These are phyloP conservation scores for Calameuta pallipes DNA, from an alignment of 2,888 invertebrate species.

Conservation along the genomic window DNA sequence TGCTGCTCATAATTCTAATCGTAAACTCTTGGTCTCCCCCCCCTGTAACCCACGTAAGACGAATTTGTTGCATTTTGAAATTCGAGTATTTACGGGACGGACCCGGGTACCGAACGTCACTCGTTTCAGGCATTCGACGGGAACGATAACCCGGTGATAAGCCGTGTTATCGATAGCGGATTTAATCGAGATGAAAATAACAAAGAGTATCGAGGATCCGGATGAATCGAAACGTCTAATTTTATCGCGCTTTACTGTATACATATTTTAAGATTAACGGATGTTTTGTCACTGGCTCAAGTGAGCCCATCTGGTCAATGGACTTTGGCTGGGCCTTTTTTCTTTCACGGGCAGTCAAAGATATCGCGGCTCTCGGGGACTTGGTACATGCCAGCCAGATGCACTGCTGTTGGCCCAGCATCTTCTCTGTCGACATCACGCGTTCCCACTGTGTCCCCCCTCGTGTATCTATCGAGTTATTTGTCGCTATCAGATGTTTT, in stretches of 20 bases:
- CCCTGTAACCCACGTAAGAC: neutral
- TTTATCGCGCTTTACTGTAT: neutral
- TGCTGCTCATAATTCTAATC: conserved; percentile 24
- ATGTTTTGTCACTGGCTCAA: conserved; percentile 31
- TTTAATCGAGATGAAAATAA: neutral
- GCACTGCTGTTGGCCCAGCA: neutral
- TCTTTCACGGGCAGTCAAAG: neutral
- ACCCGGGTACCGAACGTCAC: neutral
- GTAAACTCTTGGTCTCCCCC: neutral
- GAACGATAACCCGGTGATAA: neutral
- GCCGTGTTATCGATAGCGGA: neutral
- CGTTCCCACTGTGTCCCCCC: conserved; percentile 7
- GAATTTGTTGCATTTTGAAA: neutral
- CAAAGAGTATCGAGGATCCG: neutral
- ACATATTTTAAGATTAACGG: conserved; percentile 18
- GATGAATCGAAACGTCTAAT: neutral
- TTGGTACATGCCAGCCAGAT: neutral
- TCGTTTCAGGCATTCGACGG: neutral
- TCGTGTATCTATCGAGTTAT: conserved; percentile 22
- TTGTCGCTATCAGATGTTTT: conserved; percentile 28
- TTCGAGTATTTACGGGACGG: neutral
- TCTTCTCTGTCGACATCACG: neutral
- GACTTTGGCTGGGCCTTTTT: conserved; percentile 43
- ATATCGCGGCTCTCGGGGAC: neutral
- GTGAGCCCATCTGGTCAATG: conserved; percentile 54